A percentile compares a stretch with the other conserved stretches of the same genome.
Evolutionary conservation across 2,113 vertebrate genomes (phyloP).

Genomic region (Lagopus muta): DNA sequence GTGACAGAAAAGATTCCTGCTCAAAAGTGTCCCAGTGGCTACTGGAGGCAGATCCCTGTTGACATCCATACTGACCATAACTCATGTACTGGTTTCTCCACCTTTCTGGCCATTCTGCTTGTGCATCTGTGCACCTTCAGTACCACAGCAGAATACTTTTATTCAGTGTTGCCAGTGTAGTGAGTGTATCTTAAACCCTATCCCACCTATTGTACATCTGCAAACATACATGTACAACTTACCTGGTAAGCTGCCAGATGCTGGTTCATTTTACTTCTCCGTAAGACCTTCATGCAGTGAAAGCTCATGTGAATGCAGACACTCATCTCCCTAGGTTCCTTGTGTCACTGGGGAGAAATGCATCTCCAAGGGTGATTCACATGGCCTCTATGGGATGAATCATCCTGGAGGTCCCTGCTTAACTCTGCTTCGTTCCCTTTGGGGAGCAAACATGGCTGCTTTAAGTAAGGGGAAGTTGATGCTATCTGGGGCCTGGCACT

Average conservation of each 20-base stretch:
- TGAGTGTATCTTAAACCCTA: neutral
- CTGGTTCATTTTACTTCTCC: neutral
- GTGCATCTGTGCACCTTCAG: neutral
- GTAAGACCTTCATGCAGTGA: neutral
- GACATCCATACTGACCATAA: rapidly evolving
- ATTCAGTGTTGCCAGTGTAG: neutral
- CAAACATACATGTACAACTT: neutral
- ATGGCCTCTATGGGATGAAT: neutral
- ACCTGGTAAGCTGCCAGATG: neutral
- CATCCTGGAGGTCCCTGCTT: neutral
- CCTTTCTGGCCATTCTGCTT: neutral
- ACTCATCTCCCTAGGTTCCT: neutral
- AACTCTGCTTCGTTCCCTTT: neutral
- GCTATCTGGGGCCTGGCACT: neutral
- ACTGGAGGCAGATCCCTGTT: neutral
- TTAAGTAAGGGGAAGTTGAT: neutral
- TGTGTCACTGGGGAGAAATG: neutral
- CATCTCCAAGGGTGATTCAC: neutral
- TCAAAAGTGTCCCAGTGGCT: neutral
- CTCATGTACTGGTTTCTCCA: rapidly evolving
- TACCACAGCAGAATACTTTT: neutral
- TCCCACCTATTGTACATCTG: neutral
- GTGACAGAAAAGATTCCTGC: neutral
- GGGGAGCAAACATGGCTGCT: neutral
- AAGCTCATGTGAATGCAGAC: neutral